phyloP scores from a whole-genome alignment of 2,888 invertebrate genomes.

The Fragum fragum region DNA sequence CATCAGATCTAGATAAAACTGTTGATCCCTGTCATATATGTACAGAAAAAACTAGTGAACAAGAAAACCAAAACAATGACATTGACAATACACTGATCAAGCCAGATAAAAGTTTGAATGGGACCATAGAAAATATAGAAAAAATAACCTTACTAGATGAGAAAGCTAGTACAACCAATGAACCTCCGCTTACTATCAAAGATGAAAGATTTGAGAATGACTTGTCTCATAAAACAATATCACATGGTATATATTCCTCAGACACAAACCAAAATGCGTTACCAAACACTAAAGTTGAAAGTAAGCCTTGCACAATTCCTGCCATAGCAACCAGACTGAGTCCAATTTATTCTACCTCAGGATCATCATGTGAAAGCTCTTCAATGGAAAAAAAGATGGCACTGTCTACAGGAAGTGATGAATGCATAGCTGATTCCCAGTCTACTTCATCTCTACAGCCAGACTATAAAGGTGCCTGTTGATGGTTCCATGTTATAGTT shows the following conservation, averaged over 20 bases:
- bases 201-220: not conserved
- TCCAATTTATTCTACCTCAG: slow-evolving; percentile 5
- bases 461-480: slow-evolving; percentile 27
- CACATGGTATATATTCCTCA: not conserved
- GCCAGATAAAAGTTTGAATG: not conserved
- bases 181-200: not conserved
- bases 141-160: not conserved
- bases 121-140: not conserved
- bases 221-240: not conserved
- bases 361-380: not conserved
- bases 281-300: slow-evolving; percentile 20
- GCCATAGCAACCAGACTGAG: slow-evolving; percentile 3
- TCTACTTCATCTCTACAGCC: not conserved
- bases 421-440: slow-evolving; percentile 22
- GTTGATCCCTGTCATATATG: not conserved
- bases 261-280: slow-evolving; percentile 43
- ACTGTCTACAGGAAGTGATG: slow-evolving; percentile 32
- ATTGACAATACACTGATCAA: not conserved
- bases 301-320: not conserved
- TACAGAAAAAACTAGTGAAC: not conserved
- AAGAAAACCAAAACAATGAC: not conserved
- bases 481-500: slow-evolving; percentile 10
- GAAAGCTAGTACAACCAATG: not conserved
- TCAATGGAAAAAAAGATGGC: not conserved
- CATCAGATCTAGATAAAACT: not conserved